Percentiles rank a stretch among this genome's conserved stretches.
Evolutionary conservation across 2,888 invertebrate genomes (phyloP).

Genomic region (Parnassius orleans): DNA sequence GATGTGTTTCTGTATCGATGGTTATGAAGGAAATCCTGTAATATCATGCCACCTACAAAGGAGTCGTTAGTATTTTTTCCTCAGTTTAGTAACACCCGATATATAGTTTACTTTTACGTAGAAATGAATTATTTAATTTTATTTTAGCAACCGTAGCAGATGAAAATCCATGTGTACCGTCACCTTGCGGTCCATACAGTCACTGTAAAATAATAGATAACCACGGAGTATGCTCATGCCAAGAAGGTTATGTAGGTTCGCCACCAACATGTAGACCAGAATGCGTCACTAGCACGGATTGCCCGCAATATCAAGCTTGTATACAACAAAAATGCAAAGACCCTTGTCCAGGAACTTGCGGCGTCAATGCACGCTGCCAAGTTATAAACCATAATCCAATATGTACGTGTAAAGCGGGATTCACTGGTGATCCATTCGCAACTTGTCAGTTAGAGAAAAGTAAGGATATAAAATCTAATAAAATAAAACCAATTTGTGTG

Average conservation of each 20-base stretch:
- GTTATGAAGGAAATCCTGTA: slow-evolving; percentile 89
- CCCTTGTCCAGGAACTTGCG: slow-evolving; percentile 89
- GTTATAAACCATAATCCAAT: slow-evolving; percentile 90
- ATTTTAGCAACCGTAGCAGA: slow-evolving; percentile 70
- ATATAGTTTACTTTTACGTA: slow-evolving; percentile 8
- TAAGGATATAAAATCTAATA: slow-evolving; percentile 59
- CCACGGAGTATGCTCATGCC: slow-evolving; percentile 90
- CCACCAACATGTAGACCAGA: slow-evolving; percentile 89
- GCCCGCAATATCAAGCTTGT: slow-evolving; percentile 86
- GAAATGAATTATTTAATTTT: slow-evolving; percentile 30
- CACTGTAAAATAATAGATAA: slow-evolving; percentile 86
- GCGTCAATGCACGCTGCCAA: slow-evolving; percentile 86
- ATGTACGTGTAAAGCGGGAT: slow-evolving; percentile 87
- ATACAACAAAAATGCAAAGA: slow-evolving; percentile 87
- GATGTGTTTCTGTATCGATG: slow-evolving; percentile 88
- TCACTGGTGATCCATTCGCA: slow-evolving; percentile 90
- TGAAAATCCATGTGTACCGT: slow-evolving; percentile 85
- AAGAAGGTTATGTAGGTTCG: slow-evolving; percentile 86
- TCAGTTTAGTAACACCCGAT: slow-evolving; percentile 2
- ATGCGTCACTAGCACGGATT: slow-evolving; percentile 89
- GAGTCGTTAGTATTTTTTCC: slow-evolving; percentile 56
- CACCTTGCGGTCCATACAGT: slow-evolving; percentile 90
- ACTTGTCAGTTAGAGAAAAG: slow-evolving; percentile 84
- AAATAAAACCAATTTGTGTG: slow-evolving; percentile 34
- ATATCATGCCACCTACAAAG: slow-evolving; percentile 75